These are phyloP conservation scores for Eilema caniola DNA, from an alignment of 2,888 invertebrate species.

Conservation along the genomic window DNA sequence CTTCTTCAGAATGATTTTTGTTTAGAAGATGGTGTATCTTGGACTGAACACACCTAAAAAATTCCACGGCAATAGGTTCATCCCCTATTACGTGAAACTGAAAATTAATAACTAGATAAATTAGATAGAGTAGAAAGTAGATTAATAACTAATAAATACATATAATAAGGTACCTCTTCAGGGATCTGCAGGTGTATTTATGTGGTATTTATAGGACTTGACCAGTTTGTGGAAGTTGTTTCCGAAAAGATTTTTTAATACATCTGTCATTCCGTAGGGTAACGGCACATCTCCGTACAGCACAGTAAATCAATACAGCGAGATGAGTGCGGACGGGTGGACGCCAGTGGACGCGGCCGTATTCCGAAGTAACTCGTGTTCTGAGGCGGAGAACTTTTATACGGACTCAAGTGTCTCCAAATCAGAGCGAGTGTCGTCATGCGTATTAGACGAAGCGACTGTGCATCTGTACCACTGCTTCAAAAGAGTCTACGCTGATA, in stretches of 20 bases:
- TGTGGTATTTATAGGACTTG: too few relatives aligned
- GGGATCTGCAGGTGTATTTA: too few relatives aligned
- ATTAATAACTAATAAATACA: too few relatives aligned
- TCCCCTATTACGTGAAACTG: too few relatives aligned
- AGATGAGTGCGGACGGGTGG: conserved; percentile 93
- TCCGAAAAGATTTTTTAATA: background rate
- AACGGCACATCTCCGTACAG: conserved; percentile 95
- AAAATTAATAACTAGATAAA: too few relatives aligned
- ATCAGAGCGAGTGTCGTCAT: conserved; percentile 71
- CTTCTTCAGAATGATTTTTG: too few relatives aligned
- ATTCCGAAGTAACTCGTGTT: conserved; percentile 94
- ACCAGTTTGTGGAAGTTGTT: background rate
- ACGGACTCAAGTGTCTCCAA: conserved; percentile 75
- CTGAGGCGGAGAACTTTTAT: conserved; percentile 92
- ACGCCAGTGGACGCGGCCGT: conserved; percentile 85
- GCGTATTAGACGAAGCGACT: conserved; percentile 79
- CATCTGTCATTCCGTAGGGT: conserved; percentile 67
- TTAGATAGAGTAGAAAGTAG: too few relatives aligned
- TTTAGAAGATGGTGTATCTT: too few relatives aligned
- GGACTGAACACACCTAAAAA: too few relatives aligned
- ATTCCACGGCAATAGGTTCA: too few relatives aligned
- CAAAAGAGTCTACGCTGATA: conserved; percentile 95
- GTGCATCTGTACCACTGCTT: conserved; percentile 92
- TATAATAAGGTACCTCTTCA: too few relatives aligned
- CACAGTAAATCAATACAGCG: conserved; percentile 92